Base-by-base conservation (phyloP, 2,888 invertebrate genomes). In the Epinotia ramella region DNA sequence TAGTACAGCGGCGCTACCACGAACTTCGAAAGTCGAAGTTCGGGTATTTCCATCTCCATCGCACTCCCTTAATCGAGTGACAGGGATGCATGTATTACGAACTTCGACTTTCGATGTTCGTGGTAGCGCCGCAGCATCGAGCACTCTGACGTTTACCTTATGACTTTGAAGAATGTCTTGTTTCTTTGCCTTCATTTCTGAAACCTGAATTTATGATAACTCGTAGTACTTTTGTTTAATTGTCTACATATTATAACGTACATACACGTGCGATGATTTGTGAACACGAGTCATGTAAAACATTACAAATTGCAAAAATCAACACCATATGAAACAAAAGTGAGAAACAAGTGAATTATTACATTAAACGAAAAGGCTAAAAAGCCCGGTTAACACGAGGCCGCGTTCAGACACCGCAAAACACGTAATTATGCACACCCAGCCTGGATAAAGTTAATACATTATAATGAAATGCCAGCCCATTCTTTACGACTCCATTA, bases 401-500 rank as follows among this genome's bases (percentile, higher is more conserved):
- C 72, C 68, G 62, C 63, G 53, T 33, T 63, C 46, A 62, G 74
- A 67, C 66, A 70, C 68, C 75, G 49, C 77, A 77, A 77, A 77
- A 75, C 75, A 77, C 75, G 75, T 77, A 77, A 78, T 78, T 77
- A 75, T 77, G 77, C 73, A 73, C 88, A 86, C 82, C 83, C 80
- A 81, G 81, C 80, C 82, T 79, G 81, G 85, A 85, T 86, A 82
- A 88, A 87, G 87, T 89, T 89, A 90, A 91, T 90, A 89, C 88
- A 90, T 89, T 89, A 87, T 90, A 89, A 90, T 90, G 89, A 90
- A 91, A 91, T 89, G 87, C 88, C 87, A 85, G 87, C 81, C 89
- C 87, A 88, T 91, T 91, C 88, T 90, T 91, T 89, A 91, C 88
- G 88, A 90, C 86, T 90, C 91, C 91, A 92, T 93, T 92, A 92